Percentiles rank a stretch among this genome's conserved stretches.
phyloP scores from a whole-genome alignment of 2,113 vertebrate species.

The Collichthys lucidus region DNA sequence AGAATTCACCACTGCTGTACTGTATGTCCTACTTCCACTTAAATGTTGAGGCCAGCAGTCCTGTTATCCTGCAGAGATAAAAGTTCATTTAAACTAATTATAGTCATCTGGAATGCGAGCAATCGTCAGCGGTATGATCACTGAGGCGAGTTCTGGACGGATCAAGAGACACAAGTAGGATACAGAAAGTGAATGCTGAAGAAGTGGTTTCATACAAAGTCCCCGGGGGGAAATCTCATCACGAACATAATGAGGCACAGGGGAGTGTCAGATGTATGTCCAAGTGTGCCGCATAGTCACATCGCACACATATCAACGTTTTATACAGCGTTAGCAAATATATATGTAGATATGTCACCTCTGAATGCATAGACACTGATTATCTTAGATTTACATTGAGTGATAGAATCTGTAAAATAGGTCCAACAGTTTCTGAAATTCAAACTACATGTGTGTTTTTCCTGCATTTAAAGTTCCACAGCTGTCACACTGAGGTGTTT shows the following conservation, averaged over 20 bases:
- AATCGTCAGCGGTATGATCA: not conserved
- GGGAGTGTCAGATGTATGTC: not conserved
- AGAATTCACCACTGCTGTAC: not conserved
- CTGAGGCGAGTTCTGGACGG: not conserved
- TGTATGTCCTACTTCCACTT: no score
- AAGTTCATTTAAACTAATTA: constrained; percentile 9
- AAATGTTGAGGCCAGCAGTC: not conserved
- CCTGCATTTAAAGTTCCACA: not conserved
- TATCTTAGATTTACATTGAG: not conserved
- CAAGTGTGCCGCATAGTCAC: not conserved
- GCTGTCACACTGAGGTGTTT: not conserved
- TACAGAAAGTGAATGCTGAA: not conserved
- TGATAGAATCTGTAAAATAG: not conserved
- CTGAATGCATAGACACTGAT: not conserved
- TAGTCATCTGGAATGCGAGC: not conserved
- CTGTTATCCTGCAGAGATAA: not conserved
- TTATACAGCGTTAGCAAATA: not conserved
- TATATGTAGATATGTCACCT: no score
- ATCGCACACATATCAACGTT: not conserved
- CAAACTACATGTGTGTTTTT: not conserved
- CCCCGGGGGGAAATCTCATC: not conserved
- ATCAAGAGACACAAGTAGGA: not conserved
- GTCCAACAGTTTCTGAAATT: not conserved
- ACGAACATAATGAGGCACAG: constrained; percentile 10
- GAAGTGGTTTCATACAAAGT: not conserved